Evolutionary conservation across 2,113 vertebrate species (phyloP), one percentile per base, ranked within the genome.

Genomic region (Casuarius casuarius): DNA sequence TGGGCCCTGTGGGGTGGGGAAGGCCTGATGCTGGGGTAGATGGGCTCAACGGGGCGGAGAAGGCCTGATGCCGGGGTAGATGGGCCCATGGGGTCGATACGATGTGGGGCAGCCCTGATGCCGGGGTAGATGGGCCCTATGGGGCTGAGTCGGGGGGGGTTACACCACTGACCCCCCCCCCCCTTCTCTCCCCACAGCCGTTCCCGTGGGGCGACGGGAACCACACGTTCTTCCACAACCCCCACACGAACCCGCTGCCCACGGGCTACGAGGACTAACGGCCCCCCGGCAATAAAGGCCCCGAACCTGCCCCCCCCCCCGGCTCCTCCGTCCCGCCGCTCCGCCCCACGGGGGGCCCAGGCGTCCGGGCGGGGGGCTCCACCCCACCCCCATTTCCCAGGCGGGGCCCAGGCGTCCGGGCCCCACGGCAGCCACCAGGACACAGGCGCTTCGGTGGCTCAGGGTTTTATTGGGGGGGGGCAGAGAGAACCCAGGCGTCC

Each of bases 201-300:
- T 99, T 97, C 85, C 98, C 98, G 5, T 99, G 99, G 99, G 99
- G 99, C 6, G 99, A 99, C 65, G 99, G 99, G 66, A 99, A 99
- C 97, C 99, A 99, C 96, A 94, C 96, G 2, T 83, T 99, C 14
- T 99, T 99, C 98, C 99, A 99, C 98, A 99, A 99, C 68, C 1
- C 98, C 51, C 98, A 95, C 42, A 26, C 97, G 85, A 99, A 99
- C 51, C 7, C 99, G 44, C 98, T 99, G 72, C 99, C 99, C 15
- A 98, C 98, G 0, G 99, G 99, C 51, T 99, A 97, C 1, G 99
- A 99, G 94, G 73, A n/a, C 9, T 59, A 85, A 28, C 92, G 97
- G 48, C 97, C 97, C 96, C 68, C 49, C 29, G 5, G 10, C 44
- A 68, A 76, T 81, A 61, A 84, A 59, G 5, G 28, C 22, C 17